Evolutionary conservation across 2,888 invertebrate genomes (phyloP).

Genomic region (Venustoraphidia nigricollis): DNA sequence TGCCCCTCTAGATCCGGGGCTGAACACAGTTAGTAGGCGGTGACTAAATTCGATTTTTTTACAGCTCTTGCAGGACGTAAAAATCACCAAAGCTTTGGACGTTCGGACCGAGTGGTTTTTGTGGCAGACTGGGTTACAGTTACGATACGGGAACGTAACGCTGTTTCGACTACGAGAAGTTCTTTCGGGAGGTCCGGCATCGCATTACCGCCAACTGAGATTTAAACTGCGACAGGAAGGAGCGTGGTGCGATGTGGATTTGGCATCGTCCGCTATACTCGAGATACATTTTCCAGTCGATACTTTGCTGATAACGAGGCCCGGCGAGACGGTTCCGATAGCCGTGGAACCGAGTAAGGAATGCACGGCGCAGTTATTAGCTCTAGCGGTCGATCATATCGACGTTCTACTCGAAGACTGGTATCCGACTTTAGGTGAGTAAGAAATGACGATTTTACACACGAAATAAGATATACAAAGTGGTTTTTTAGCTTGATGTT

Average conservation of each 20-base stretch:
- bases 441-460: not conserved
- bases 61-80: constrained; percentile 42
- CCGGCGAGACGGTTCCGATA: constrained; percentile 27
- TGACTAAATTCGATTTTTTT: not conserved
- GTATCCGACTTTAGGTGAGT: constrained; percentile 73
- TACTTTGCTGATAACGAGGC: constrained; percentile 38
- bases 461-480: too few relatives aligned
- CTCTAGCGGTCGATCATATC: constrained; percentile 85
- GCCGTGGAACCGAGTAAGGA: constrained; percentile 67
- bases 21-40: not conserved
- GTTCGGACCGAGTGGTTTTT: constrained; percentile 77
- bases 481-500: too few relatives aligned
- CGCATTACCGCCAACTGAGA: constrained; percentile 33
- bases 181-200: constrained; percentile 33
- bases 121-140: constrained; percentile 84
- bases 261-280: constrained; percentile 63
- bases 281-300: constrained; percentile 73
- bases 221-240: constrained; percentile 71
- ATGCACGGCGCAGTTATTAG: constrained; percentile 65
- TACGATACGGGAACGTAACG: constrained; percentile 68
- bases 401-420: constrained; percentile 95
- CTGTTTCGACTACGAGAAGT: constrained; percentile 75
- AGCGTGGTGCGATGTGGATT: constrained; percentile 70
- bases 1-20: too few relatives aligned
- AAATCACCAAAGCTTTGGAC: constrained; percentile 44